These are phyloP conservation scores for Sarotherodon lohbergeri DNA, from an alignment of 2,113 vertebrate species.

Conservation along the genomic window DNA sequence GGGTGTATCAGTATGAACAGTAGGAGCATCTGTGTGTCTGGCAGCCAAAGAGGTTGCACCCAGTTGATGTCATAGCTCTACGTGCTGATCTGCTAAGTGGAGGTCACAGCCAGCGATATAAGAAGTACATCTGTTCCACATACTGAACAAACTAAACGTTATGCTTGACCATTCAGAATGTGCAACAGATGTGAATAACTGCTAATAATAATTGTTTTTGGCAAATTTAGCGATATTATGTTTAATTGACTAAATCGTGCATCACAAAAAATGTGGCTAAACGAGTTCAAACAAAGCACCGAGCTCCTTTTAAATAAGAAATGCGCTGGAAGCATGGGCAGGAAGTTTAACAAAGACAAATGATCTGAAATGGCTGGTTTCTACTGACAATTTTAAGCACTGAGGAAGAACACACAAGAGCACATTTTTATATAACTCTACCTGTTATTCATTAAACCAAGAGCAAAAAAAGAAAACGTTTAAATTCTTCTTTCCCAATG, in stretches of 20 bases:
- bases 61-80: conserved; percentile 58
- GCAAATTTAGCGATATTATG: not conserved
- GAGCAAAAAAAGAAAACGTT: not conserved
- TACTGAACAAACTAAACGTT: not conserved
- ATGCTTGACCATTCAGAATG: not conserved
- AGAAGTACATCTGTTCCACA: conserved; percentile 34
- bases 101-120: conserved; percentile 2
- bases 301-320: not conserved
- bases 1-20: conserved; percentile 48
- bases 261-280: not conserved
- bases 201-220: not conserved
- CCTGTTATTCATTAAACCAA: not conserved
- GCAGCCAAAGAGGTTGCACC: conserved; percentile 56
- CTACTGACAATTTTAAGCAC: not conserved
- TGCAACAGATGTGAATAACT: not conserved
- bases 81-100: conserved; percentile 22
- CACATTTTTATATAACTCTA: not conserved
- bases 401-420: not conserved
- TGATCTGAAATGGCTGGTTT: not conserved
- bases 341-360: not conserved
- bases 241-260: not conserved
- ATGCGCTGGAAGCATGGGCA: not conserved
- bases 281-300: not conserved
- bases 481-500: not conserved
- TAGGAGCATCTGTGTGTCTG: conserved; percentile 59